Percentiles rank a stretch among this genome's conserved stretches.
Conservation (phyloP, 2,888 invertebrate species). For the Yponomeuta plumbellus region DNA sequence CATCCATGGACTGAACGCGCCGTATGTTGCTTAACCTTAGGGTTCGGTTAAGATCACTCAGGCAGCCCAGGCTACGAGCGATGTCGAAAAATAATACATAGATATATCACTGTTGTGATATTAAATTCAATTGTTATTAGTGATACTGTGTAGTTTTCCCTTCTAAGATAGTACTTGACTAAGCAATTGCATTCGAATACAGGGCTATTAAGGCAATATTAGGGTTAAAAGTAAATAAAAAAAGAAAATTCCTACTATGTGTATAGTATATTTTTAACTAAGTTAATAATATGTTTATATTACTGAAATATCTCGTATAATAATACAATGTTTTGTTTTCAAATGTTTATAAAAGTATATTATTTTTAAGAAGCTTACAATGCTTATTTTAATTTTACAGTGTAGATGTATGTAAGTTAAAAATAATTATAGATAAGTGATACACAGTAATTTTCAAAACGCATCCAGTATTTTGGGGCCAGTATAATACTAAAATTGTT, state of each 20-base stretch:
- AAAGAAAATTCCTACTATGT: conserved; percentile 3
- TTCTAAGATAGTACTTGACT: background rate
- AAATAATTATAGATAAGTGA: conserved; percentile 16
- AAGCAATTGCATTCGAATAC: background rate
- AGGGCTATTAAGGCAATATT: conserved; percentile 1
- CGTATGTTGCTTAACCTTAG: too few relatives aligned
- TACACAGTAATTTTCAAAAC: background rate
- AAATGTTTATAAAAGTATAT: conserved; percentile 44
- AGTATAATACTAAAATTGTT: conserved; percentile 57
- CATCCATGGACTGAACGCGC: too few relatives aligned
- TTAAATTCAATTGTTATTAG: too few relatives aligned
- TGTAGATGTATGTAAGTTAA: conserved; percentile 18
- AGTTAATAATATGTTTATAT: conserved; percentile 13
- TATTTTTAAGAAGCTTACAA: conserved; percentile 16
- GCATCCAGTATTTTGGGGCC: conserved; percentile 42
- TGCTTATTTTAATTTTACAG: conserved; percentile 17
- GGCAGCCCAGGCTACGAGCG: too few relatives aligned
- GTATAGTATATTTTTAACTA: background rate
- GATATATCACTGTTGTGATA: too few relatives aligned
- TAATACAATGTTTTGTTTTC: conserved; percentile 49
- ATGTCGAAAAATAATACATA: too few relatives aligned
- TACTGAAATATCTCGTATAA: conserved; percentile 10
- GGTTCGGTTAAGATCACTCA: too few relatives aligned
- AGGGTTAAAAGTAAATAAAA: background rate
- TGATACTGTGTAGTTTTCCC: background rate